Conservation (phyloP, 2,113 vertebrate species). For the Mirounga angustirostris region DNA sequence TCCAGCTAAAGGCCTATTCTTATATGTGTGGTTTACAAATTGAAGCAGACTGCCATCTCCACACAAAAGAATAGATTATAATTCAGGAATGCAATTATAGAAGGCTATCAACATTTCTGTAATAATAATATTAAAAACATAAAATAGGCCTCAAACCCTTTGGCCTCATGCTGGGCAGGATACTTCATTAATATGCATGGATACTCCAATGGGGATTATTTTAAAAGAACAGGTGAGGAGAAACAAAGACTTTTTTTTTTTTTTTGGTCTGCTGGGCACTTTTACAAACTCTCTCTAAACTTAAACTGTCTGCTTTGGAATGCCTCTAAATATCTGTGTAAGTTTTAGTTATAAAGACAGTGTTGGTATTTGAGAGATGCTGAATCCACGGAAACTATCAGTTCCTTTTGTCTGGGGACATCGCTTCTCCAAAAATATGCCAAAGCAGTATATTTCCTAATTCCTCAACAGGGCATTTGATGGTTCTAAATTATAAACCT, state of each 20-base stretch:
- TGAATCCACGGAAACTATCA: neutral
- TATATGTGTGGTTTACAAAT: conserved; percentile 21
- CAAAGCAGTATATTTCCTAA: neutral
- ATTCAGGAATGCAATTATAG: conserved; percentile 31
- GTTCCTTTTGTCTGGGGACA: neutral
- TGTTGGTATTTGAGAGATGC: conserved; percentile 27
- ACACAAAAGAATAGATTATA: conserved; percentile 23
- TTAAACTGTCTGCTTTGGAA: neutral
- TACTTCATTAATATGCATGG: neutral
- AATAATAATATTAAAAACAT: conserved; percentile 49
- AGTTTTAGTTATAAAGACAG: neutral
- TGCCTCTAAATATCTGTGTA: neutral
- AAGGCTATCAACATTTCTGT: neutral
- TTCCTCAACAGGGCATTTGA: neutral
- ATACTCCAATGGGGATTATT: neutral
- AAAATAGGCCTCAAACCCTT: conserved; percentile 28
- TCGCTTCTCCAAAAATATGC: neutral
- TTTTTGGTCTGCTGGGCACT: neutral
- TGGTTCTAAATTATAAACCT: neutral
- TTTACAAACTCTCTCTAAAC: neutral
- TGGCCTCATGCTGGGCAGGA: neutral
- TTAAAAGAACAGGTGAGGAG: conserved; percentile 33
- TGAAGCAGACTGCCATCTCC: conserved; percentile 34
- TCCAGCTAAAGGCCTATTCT: conserved; percentile 9
- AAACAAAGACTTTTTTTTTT: neutral